Evolutionary conservation across 53 echinoderm and acorn worm species (phyloP).

Genomic region (Stichopus horrens): DNA sequence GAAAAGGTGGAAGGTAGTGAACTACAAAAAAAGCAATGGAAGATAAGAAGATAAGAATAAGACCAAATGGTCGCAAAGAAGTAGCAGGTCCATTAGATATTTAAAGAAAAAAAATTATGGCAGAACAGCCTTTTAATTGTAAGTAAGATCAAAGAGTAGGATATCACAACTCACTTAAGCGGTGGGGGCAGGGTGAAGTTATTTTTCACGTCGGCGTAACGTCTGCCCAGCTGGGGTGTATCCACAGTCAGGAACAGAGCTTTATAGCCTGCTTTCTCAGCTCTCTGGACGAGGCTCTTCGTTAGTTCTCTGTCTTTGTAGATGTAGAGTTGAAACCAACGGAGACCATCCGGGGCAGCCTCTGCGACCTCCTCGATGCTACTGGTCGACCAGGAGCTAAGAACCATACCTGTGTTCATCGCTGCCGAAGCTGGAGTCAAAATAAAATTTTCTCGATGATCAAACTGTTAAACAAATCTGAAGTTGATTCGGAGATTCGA

Average conservation of each 20-base stretch:
- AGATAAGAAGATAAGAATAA: too few species aligned
- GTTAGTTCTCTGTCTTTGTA: slow-evolving; percentile 65
- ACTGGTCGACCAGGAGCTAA: slow-evolving; percentile 80
- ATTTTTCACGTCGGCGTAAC: slow-evolving; percentile 75
- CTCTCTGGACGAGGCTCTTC: slow-evolving; percentile 63
- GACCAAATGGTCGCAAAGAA: too few species aligned
- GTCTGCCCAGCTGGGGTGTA: slow-evolving; percentile 61
- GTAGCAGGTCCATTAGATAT: too few species aligned
- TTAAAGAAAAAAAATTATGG: too few species aligned
- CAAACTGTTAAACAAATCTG: too few species aligned
- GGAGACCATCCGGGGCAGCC: slow-evolving; percentile 65
- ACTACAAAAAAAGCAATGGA: too few species aligned
- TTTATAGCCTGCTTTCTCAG: slow-evolving; percentile 85
- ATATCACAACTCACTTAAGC: slow-evolving; percentile 48
- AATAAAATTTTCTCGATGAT: not conserved
- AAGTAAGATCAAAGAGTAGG: too few species aligned
- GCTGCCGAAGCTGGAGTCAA: slow-evolving; percentile 65
- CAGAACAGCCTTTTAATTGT: too few species aligned
- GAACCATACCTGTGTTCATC: slow-evolving; percentile 73
- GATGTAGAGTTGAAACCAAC: slow-evolving; percentile 93
- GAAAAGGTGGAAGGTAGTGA: too few species aligned
- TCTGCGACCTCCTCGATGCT: slow-evolving; percentile 83
- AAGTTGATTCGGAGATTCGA: too few species aligned
- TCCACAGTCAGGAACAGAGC: slow-evolving; percentile 88
- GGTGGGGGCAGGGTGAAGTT: slow-evolving; percentile 70